phyloP scores from a whole-genome alignment of 2,797 vertebrate genomes.

The Onychomys leucogaster region DNA sequence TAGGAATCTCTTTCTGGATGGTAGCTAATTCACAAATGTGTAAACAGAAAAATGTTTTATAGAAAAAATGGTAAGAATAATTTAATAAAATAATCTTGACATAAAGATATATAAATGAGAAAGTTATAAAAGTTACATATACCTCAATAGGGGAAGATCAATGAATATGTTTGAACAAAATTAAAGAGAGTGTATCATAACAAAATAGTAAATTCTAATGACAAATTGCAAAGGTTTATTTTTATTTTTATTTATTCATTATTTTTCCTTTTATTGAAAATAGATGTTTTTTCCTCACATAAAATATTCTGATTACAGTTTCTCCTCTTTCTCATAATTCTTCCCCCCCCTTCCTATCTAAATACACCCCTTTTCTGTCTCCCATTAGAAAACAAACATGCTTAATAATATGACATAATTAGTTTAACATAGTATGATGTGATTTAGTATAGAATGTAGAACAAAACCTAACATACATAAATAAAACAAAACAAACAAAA shows the following conservation, averaged over 20 bases:
- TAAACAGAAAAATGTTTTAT: not conserved
- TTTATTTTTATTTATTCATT: not conserved
- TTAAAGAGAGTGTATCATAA: not conserved
- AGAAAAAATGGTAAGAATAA: not conserved
- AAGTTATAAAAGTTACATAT: not conserved
- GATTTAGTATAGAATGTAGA: not conserved
- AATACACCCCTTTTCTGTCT: not conserved
- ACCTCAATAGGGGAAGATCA: not conserved
- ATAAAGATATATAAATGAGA: not conserved
- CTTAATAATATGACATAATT: not conserved
- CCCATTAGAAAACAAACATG: not conserved
- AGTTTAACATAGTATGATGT: not conserved
- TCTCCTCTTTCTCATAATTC: not conserved
- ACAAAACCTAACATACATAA: not conserved
- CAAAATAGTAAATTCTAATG: constrained; percentile 16
- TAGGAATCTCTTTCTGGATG: not conserved
- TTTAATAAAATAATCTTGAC: not conserved
- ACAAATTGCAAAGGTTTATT: not conserved
- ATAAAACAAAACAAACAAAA: not conserved
- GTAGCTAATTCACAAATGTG: not conserved
- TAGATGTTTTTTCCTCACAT: not conserved
- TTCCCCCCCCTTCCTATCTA: no score
- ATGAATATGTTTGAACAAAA: not conserved
- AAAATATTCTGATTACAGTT: not conserved
- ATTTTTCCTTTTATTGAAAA: not conserved